These are phyloP conservation scores for Homarus gammarus DNA, from an alignment of 2,888 invertebrate species.

Conservation along the genomic window DNA sequence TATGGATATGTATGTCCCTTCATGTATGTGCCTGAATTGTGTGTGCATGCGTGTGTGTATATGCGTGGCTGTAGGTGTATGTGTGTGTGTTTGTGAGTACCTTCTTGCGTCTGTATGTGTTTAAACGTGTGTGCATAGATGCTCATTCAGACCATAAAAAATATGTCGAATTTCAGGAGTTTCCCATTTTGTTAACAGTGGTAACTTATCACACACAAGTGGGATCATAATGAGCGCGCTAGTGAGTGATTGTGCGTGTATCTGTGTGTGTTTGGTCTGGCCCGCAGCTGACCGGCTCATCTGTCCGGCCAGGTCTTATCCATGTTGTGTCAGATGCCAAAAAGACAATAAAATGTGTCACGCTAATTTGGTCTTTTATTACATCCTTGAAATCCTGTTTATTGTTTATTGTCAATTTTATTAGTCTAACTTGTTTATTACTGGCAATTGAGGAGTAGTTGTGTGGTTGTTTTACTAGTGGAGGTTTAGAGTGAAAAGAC, in stretches of 20 bases:
- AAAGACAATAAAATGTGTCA: slow-evolving; percentile 62
- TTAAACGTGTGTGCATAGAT: background rate
- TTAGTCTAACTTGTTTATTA: too few relatives aligned
- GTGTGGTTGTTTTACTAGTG: too few relatives aligned
- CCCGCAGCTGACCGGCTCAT: slow-evolving; percentile 34
- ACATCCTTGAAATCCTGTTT: background rate
- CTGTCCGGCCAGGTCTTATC: slow-evolving; percentile 28
- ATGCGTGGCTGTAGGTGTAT: background rate
- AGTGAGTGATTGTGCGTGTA: slow-evolving; percentile 8
- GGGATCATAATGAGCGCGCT: too few relatives aligned
- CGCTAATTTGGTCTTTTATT: slow-evolving; percentile 12
- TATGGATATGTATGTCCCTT: slow-evolving; percentile 36
- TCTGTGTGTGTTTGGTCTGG: slow-evolving; percentile 34
- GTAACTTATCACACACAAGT: too few relatives aligned
- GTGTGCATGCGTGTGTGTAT: background rate
- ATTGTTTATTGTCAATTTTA: too few relatives aligned
- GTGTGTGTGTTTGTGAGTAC: too few relatives aligned
- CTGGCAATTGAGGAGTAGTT: too few relatives aligned
- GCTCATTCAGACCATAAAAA: too few relatives aligned
- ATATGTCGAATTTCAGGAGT: too few relatives aligned
- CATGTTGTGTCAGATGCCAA: slow-evolving; percentile 47
- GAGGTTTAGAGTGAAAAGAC: too few relatives aligned
- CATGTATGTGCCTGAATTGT: background rate
- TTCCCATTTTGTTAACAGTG: too few relatives aligned
- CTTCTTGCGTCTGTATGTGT: background rate